Evolutionary conservation across 35 echinoderm and acorn worm species (phyloP).

Genomic region (Lytechinus variegatus): DNA sequence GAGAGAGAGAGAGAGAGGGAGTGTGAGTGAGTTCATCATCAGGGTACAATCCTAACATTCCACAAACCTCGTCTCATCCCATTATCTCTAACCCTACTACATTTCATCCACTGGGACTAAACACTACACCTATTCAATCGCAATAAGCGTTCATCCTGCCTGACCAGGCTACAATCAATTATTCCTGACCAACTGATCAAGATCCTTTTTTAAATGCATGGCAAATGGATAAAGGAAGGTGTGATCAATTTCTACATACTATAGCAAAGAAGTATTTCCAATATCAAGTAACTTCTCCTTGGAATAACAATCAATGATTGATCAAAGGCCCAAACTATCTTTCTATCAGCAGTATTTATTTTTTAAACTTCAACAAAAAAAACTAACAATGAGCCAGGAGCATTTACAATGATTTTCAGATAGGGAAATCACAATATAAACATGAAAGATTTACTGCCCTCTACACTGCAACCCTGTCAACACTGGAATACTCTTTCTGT

Average conservation of each 20-base stretch:
- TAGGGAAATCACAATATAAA: background rate
- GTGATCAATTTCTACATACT: background rate
- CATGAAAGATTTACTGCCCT: background rate
- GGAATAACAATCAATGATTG: background rate
- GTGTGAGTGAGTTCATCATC: constrained; percentile 24
- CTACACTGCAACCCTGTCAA: background rate
- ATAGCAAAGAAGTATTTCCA: background rate
- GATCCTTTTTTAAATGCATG: background rate
- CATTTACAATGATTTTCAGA: background rate
- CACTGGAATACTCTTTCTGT: background rate
- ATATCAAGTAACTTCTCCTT: background rate
- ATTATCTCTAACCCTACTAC: constrained; percentile 16
- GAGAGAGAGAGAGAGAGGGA: background rate
- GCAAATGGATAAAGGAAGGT: background rate
- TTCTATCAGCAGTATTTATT: background rate
- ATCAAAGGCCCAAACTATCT: background rate
- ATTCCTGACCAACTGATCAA: background rate
- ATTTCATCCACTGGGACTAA: constrained; percentile 17
- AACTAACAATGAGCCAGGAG: background rate
- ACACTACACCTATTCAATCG: constrained; percentile 18
- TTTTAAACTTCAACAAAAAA: background rate
- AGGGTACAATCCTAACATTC: constrained; percentile 22
- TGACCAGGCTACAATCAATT: constrained; percentile 1
- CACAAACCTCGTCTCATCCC: constrained; percentile 29
- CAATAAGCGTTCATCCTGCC: background rate